Percentiles rank a stretch among this genome's conserved stretches.
These are phyloP conservation scores for Stenotaenia linearis DNA, from an alignment of 2,888 invertebrate species.

Conservation along the genomic window DNA sequence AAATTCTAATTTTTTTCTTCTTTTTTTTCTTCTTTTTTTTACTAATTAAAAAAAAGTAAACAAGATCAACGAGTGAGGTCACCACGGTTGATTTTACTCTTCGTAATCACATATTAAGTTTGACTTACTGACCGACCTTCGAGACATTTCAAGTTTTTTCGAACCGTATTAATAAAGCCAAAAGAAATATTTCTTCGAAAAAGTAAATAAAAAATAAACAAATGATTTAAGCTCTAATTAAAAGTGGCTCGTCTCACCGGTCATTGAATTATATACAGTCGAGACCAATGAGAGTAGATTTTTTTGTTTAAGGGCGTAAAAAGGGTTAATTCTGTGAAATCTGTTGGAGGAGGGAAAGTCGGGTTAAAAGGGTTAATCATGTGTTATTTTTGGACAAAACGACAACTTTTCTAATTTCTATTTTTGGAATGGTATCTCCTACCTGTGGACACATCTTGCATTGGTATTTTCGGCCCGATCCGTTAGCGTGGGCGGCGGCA, in stretches of 20 bases:
- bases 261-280: neutral
- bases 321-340: neutral
- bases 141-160: neutral
- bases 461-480: constrained; percentile 71
- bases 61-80: neutral
- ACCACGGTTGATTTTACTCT: neutral
- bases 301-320: neutral
- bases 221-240: neutral
- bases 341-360: neutral
- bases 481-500: constrained; percentile 47
- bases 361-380: neutral
- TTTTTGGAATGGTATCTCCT: constrained; percentile 37
- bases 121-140: neutral
- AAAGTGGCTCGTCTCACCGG: neutral
- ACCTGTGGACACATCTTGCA: constrained; percentile 98
- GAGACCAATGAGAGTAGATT: neutral
- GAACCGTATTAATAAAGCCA: neutral
- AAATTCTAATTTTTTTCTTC: neutral
- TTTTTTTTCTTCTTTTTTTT: neutral
- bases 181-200: neutral
- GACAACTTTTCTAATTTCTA: neutral
- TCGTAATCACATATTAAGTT: neutral
- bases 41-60: neutral
- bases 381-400: neutral
- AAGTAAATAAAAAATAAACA: neutral